Evolutionary conservation across 2,888 invertebrate species (phyloP).

Genomic region (Yponomeuta sedellus): DNA sequence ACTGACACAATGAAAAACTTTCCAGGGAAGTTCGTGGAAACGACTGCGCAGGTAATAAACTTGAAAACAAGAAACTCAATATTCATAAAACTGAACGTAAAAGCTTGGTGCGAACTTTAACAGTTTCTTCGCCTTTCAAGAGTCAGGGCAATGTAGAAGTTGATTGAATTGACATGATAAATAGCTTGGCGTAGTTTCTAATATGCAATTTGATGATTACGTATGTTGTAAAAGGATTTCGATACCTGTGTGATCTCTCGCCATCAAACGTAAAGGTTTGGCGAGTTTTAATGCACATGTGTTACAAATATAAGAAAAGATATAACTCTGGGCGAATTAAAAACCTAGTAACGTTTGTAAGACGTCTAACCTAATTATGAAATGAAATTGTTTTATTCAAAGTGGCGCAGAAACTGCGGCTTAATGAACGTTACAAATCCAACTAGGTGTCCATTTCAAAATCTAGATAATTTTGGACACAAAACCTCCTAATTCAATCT

Average conservation of each 20-base stretch:
- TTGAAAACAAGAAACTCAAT: conserved; percentile 1
- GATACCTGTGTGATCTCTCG: too few species aligned
- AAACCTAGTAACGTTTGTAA: too few species aligned
- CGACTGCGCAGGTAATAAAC: neutral
- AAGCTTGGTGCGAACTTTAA: neutral
- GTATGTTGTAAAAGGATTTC: neutral
- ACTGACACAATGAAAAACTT: neutral
- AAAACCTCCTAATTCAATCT: too few species aligned
- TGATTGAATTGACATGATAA: neutral
- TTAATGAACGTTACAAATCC: too few species aligned
- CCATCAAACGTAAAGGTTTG: too few species aligned
- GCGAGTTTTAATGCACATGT: too few species aligned
- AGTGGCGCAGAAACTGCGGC: too few species aligned
- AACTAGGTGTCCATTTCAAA: too few species aligned
- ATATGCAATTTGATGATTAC: neutral
- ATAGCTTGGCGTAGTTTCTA: neutral
- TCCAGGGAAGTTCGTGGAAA: neutral
- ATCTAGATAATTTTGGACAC: too few species aligned
- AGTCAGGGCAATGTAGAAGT: neutral
- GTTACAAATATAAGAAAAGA: too few species aligned
- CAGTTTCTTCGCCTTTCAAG: neutral
- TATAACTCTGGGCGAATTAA: too few species aligned
- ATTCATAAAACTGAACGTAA: neutral
- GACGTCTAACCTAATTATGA: neutral
- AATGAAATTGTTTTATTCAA: too few species aligned